These are phyloP conservation scores for Drosophila bipectinata DNA, from an alignment of 1,140 invertebrate species.

Conservation along the genomic window DNA sequence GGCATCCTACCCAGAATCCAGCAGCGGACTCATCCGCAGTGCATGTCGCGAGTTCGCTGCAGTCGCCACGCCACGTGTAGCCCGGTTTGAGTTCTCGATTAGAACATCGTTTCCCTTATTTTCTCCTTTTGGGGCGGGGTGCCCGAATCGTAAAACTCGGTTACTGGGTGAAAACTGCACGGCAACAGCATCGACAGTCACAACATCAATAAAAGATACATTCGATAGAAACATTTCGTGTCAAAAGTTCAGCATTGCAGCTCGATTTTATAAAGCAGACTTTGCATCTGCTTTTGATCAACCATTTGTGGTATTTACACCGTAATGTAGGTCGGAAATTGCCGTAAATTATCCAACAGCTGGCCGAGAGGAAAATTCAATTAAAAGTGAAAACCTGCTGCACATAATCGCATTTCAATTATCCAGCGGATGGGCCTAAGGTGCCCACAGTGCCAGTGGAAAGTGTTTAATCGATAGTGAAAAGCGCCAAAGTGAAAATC, in stretches of 20 bases:
- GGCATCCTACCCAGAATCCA: conserved; percentile 74
- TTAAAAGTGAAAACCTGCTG: conserved; percentile 58
- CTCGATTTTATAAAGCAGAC: conserved; percentile 1
- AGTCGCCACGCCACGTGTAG: conserved; percentile 51
- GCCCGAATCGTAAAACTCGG: conserved; percentile 61
- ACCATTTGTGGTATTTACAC: conserved; percentile 15
- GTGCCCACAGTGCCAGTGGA: conserved; percentile 38
- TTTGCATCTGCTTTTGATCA: conserved; percentile 57
- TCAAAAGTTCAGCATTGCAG: conserved; percentile 45
- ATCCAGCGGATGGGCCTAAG: conserved; percentile 45
- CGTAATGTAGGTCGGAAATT: conserved; percentile 71
- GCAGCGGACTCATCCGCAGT: conserved; percentile 52
- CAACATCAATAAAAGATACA: conserved; percentile 45
- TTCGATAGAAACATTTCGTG: conserved; percentile 22
- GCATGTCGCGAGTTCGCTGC: conserved; percentile 66
- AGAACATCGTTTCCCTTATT: conserved; percentile 5
- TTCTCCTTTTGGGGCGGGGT: conserved; percentile 54
- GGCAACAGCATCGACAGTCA: conserved; percentile 35
- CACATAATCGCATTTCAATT: conserved; percentile 37
- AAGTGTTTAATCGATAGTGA: conserved; percentile 78
- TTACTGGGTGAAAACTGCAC: conserved; percentile 77
- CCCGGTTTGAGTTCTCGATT: conserved; percentile 5
- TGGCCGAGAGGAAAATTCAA: conserved; percentile 49
- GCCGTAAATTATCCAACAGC: conserved; percentile 38
- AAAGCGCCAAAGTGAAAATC: conserved; percentile 58